Conservation (phyloP, 2,113 vertebrate genomes). For the Leptobrachium leishanense region DNA sequence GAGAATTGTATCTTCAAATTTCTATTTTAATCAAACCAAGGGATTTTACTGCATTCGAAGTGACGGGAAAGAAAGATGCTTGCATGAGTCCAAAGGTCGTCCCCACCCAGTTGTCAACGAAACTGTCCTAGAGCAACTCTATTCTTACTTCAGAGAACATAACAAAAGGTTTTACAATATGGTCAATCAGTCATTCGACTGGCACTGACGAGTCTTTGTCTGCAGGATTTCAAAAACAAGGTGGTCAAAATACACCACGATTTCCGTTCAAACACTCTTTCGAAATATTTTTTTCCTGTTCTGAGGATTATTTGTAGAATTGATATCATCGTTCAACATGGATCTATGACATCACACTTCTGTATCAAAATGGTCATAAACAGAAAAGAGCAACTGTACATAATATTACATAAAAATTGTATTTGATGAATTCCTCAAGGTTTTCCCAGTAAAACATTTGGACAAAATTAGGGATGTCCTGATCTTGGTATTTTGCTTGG, state of each 20-base stretch:
- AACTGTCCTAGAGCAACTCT: conserved; percentile 84
- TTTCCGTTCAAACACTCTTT: no score
- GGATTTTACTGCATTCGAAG: conserved; percentile 92
- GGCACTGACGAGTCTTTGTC: conserved; percentile 66
- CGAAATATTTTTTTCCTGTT: background rate
- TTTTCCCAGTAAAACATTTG: no score
- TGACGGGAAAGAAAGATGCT: conserved; percentile 85
- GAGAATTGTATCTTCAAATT: conserved; percentile 84
- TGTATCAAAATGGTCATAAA: background rate
- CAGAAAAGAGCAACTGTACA: background rate
- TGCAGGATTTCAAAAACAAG: background rate
- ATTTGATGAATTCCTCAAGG: no score
- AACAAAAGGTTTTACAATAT: conserved; percentile 87
- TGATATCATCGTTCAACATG: conserved; percentile 30
- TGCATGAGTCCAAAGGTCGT: conserved; percentile 90
- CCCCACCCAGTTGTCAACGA: conserved; percentile 84
- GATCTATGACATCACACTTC: background rate
- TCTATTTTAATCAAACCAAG: conserved; percentile 95
- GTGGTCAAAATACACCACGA: background rate
- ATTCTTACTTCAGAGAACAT: conserved; percentile 86
- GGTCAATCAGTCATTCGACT: conserved; percentile 86
- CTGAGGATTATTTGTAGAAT: accelerated
- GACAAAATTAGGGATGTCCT: conserved; percentile 53
- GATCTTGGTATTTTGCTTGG: conserved; percentile 28
- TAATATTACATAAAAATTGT: background rate